These are phyloP conservation scores for Pseudomyrmex dendroicus DNA, from an alignment of 1,140 invertebrate species.

Conservation along the genomic window DNA sequence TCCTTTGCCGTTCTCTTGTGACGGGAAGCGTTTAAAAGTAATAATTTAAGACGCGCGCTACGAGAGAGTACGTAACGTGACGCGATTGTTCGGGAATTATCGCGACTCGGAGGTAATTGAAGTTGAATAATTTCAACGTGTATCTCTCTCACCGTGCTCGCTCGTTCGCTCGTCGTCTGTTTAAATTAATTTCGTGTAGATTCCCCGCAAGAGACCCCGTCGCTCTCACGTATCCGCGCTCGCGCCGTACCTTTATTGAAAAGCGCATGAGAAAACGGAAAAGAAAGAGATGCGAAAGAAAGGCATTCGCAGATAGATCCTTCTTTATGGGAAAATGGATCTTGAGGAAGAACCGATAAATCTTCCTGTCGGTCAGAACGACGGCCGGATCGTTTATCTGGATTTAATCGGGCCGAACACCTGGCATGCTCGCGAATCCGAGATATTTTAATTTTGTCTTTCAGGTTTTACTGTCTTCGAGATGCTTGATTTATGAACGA, in stretches of 20 bases:
- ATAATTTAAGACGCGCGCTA: too few relatives aligned
- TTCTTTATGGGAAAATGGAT: constrained; percentile 69
- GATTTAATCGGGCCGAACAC: constrained; percentile 72
- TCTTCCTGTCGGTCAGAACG: constrained; percentile 71
- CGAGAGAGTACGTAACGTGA: too few relatives aligned
- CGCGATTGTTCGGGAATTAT: too few relatives aligned
- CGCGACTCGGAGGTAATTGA: background rate
- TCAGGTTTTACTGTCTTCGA: constrained; percentile 52
- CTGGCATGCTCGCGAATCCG: constrained; percentile 67
- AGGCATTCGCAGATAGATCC: constrained; percentile 60
- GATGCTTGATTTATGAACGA: constrained; percentile 53
- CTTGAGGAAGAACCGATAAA: constrained; percentile 68
- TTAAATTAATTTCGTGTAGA: constrained; percentile 45
- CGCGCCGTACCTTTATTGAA: constrained; percentile 43
- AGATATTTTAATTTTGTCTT: constrained; percentile 66
- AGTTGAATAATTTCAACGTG: constrained; percentile 12
- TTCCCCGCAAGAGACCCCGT: too few relatives aligned
- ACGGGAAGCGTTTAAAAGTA: too few relatives aligned
- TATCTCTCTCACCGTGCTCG: background rate
- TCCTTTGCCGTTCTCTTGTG: too few relatives aligned
- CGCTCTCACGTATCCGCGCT: too few relatives aligned
- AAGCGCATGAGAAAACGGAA: constrained; percentile 22
- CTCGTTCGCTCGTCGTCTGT: background rate
- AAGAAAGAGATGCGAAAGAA: constrained; percentile 59
- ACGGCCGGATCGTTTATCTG: constrained; percentile 71